Evolutionary conservation across 1,140 invertebrate species (phyloP), one percentile per base, ranked within the genome.

Genomic region (Forficula auricularia): DNA sequence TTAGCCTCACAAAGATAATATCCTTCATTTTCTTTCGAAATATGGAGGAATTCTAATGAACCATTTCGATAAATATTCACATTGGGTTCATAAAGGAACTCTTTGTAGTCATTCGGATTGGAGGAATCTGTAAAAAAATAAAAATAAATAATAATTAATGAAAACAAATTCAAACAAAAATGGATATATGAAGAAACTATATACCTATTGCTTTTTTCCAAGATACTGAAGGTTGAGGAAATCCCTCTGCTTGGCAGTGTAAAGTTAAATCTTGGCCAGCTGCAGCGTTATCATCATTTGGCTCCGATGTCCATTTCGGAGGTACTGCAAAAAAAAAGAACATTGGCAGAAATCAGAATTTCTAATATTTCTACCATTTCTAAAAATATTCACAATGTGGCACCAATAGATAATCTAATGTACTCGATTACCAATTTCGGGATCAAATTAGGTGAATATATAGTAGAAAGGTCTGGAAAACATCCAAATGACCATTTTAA

Each of bases 1-100:
- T 83, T 77, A 0, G 86, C 85, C 54, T 92, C 87, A 63, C 90
- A 95, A 8, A 94, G 64, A 57, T 92, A 95, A 55, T 84, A 80
- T 2, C 88, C 87, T 57, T 87, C 82, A 55, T 81, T 83, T 46
- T 80, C 77, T 57, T 87, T 86, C 48, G 73, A 76, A 31, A 86
- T 76, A 52, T 82, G 72, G 44, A 74, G 74, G 53, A 88, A 86
- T 36, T 77, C 71, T 14, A 87, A 66, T 1, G 82, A 82, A 2
- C 84, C 84, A 56, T 87, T 87, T 43, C 76, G 70, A 54, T 82
- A 75, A 44, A 85, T 73, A 48, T 77, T 72, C 1, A 83, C 71
- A 49, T 73, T 76, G 19, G 75, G 73, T 56, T 79, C 75, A 49
- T 78, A 79, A 43, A 77, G 64, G 55, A 88, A 82, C 54, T 86